Evolutionary conservation across 2,888 invertebrate genomes (phyloP), one percentile per base, ranked within the genome.

Genomic region (Pimpla rufipes): DNA sequence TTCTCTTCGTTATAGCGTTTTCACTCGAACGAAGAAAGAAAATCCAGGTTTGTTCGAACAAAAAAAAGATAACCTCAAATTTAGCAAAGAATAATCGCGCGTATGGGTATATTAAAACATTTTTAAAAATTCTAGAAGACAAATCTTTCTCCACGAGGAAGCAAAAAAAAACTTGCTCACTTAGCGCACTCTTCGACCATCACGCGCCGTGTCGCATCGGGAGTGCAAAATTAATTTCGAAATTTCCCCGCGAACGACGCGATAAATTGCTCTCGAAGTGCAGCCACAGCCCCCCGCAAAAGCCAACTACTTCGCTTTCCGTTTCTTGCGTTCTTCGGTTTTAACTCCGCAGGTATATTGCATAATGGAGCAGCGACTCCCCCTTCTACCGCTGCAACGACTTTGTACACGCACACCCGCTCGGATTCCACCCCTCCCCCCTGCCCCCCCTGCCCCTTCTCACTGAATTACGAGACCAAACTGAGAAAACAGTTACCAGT

Each of bases 391-490:
- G 64, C 55, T 29, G 37, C 47, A 62, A 64, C 37, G 29, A 64
- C 59, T 83, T 13, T 45, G 35, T 76, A n/a, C 47, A 37, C 66
- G 40, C 68, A 79, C 37, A 50, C 73, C 70, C 6, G 37, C 50
- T 35, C n/a, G n/a, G n/a, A n/a, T 40, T 42, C 7, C 10, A 23
- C 42, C 23, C 59, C 64, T 68, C 42, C 23, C 18, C 21, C 73
- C 35, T 29, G 23, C 21, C 42, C 62, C 29, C 45, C 18, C 62
- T 62, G n/a, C n/a, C n/a, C n/a, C 29, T 29, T 29, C 67, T 59
- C 64, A 50, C 42, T 57, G 45, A 80, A 74, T 83, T 80, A 64
- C 80, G 74, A 57, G 64, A 79, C 71, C 79, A 16, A 71, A 67
- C 75, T 59, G 50, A 70, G 55, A 73, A 83, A 74, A 80, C 47